A percentile compares a stretch with the other conserved stretches of the same genome.
phyloP scores from a whole-genome alignment of 2,888 invertebrate species.

The Tipula vernalis region DNA sequence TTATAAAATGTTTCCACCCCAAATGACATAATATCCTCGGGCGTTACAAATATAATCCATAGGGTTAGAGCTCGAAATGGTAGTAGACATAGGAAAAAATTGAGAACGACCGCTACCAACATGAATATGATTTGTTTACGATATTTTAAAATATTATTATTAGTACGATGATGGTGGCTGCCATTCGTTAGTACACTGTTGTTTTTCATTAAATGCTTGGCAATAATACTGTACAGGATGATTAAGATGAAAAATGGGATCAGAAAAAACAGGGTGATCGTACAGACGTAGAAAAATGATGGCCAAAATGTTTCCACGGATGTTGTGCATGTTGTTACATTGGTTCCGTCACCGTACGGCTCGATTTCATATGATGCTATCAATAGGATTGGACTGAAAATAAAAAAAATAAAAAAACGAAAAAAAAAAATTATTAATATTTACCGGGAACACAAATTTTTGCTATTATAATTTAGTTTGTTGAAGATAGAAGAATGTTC shows the following conservation, averaged over 20 bases:
- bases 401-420: conserved; percentile 24
- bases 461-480: no score
- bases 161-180: conserved; percentile 30
- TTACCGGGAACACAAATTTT: no score
- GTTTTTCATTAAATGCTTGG: conserved; percentile 70
- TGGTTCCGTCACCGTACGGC: conserved; percentile 53
- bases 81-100: conserved; percentile 80
- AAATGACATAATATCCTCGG: conserved; percentile 50
- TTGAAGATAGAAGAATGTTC: no score
- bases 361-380: conserved; percentile 66
- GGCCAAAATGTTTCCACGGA: conserved; percentile 66
- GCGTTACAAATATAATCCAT: conserved; percentile 71
- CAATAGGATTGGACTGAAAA: conserved; percentile 68
- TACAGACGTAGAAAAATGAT: conserved; percentile 64
- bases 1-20: conserved; percentile 74
- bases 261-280: conserved; percentile 73
- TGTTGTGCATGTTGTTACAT: conserved; percentile 67
- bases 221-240: conserved; percentile 72
- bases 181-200: conserved; percentile 55
- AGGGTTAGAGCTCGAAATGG: conserved; percentile 81
- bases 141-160: conserved; percentile 46
- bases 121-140: conserved; percentile 75
- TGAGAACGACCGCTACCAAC: conserved; percentile 78
- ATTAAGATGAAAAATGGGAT: conserved; percentile 70
- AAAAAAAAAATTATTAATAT: no score